Evolutionary conservation across 2,113 vertebrate genomes (phyloP).

Genomic region (Sinocyclocheilus maitianheensis): DNA sequence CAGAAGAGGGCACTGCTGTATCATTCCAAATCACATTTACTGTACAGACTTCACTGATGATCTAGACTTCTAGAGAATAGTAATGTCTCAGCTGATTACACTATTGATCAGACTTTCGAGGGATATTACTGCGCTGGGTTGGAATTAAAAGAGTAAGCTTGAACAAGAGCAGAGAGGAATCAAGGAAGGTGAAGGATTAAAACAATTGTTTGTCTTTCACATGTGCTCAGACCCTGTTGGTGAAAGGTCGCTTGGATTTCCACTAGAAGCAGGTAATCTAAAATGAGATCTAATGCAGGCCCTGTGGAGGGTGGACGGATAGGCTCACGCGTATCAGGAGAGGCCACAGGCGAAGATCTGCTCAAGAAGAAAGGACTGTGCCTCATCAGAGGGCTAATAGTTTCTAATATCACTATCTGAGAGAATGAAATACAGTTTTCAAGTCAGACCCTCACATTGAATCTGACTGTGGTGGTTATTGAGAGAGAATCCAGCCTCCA

Average conservation of each 20-base stretch:
- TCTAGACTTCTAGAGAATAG: too few species aligned
- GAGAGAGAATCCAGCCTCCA: background rate
- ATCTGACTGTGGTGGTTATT: background rate
- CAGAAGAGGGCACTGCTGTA: conserved; percentile 52
- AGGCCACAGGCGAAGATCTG: conserved; percentile 5
- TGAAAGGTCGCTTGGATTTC: conserved; percentile 34
- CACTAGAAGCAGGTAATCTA: conserved; percentile 41
- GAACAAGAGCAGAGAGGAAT: background rate
- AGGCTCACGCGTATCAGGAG: background rate
- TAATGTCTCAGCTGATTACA: background rate
- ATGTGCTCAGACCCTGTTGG: background rate
- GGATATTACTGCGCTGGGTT: background rate
- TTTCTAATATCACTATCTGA: too few species aligned
- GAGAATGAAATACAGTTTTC: background rate
- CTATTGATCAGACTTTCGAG: background rate
- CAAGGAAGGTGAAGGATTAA: background rate
- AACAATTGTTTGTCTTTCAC: background rate
- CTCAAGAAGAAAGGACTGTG: background rate
- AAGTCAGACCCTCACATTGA: background rate
- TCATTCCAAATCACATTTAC: background rate
- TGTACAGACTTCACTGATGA: background rate
- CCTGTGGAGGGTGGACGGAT: conserved; percentile 30
- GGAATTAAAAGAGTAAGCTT: background rate
- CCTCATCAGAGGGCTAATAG: background rate
- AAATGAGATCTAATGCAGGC: conserved; percentile 52